Evolutionary conservation across 2,888 invertebrate species (phyloP).

Genomic region (Ecdyonurus torrentis): DNA sequence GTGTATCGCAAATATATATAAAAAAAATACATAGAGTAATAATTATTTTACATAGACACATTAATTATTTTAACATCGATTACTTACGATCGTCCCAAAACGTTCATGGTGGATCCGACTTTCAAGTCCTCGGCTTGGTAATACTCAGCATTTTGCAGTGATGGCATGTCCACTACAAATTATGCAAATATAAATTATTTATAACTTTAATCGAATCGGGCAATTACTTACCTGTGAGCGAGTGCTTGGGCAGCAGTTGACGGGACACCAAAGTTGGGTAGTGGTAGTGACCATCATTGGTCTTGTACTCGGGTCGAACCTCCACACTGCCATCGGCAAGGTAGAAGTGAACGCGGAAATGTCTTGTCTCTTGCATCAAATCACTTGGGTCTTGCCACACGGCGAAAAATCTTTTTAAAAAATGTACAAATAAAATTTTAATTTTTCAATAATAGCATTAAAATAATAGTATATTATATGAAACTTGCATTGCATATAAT

Average conservation of each 20-base stretch:
- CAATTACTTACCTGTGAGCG: conserved; percentile 34
- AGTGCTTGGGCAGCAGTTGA: conserved; percentile 56
- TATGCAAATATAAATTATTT: background rate
- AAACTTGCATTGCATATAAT: no score
- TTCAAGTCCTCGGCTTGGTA: conserved; percentile 61
- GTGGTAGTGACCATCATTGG: conserved; percentile 60
- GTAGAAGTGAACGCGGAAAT: conserved; percentile 57
- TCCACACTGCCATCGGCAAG: conserved; percentile 67
- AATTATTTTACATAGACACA: no score
- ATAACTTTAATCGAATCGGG: no score
- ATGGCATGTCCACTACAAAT: conserved; percentile 38
- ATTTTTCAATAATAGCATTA: no score
- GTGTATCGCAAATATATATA: no score
- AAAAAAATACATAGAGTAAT: no score
- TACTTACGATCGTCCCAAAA: conserved; percentile 40
- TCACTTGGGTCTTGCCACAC: conserved; percentile 29
- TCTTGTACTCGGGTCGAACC: conserved; percentile 52
- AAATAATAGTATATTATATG: no score
- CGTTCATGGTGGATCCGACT: conserved; percentile 51
- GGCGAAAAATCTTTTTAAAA: conserved; percentile 24
- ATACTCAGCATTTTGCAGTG: conserved; percentile 54
- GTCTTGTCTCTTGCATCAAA: conserved; percentile 26
- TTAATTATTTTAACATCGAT: no score
- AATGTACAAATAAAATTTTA: no score
- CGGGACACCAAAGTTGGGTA: conserved; percentile 55